phyloP scores from a whole-genome alignment of 2,888 invertebrate genomes.

The Athalia cordata region DNA sequence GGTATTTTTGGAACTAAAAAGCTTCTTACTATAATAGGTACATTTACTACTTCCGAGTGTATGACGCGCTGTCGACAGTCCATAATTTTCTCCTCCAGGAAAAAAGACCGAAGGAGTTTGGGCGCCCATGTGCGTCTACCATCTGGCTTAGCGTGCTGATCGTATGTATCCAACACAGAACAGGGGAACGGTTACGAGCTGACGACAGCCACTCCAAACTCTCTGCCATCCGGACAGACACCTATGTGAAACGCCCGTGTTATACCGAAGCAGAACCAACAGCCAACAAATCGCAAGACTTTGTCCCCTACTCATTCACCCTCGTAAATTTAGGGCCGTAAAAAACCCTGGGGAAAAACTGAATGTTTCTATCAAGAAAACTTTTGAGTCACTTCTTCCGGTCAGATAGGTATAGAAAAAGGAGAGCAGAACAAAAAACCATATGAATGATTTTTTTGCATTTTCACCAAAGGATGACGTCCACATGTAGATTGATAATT shows the following conservation, averaged over 20 bases:
- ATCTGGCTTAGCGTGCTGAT: conserved; percentile 61
- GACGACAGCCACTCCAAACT: conserved; percentile 42
- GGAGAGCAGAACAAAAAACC: background rate
- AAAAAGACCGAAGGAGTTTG: conserved; percentile 20
- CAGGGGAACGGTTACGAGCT: conserved; percentile 43
- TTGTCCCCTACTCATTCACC: conserved; percentile 1
- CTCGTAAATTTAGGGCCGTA: conserved; percentile 8
- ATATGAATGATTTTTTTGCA: too few species aligned
- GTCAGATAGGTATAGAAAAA: background rate
- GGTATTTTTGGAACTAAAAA: conserved; percentile 42
- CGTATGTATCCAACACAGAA: conserved; percentile 42
- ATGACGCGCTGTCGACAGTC: conserved; percentile 41
- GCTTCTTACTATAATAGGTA: conserved; percentile 44
- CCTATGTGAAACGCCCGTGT: conserved; percentile 24
- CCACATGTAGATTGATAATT: too few species aligned
- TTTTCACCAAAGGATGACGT: too few species aligned
- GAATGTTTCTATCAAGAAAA: background rate
- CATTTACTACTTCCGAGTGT: conserved; percentile 46
- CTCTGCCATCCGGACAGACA: conserved; percentile 12
- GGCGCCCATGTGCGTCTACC: conserved; percentile 50
- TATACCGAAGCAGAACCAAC: conserved; percentile 7
- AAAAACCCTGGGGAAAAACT: conserved; percentile 26
- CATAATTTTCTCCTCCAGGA: conserved; percentile 39
- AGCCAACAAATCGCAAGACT: conserved; percentile 24
- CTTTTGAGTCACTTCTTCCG: conserved; percentile 2